These are phyloP conservation scores for Buathra laborator DNA, from an alignment of 2,888 invertebrate species.

Conservation along the genomic window DNA sequence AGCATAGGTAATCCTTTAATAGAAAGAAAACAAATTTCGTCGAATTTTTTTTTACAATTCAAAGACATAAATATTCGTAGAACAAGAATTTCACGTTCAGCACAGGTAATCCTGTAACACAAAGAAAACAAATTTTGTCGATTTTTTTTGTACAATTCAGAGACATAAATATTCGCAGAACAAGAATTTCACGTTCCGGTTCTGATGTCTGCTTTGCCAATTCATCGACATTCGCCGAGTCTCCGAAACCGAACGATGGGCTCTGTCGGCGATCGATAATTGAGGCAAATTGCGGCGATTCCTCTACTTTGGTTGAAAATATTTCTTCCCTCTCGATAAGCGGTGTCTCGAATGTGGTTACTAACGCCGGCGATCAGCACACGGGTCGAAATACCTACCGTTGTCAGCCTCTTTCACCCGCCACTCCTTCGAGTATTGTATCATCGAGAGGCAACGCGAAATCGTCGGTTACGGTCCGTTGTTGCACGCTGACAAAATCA, in stretches of 20 bases:
- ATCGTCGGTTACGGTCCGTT: slow-evolving; percentile 61
- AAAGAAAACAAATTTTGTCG: not conserved
- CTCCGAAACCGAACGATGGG: slow-evolving; percentile 80
- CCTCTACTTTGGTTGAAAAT: slow-evolving; percentile 70
- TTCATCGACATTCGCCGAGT: slow-evolving; percentile 88
- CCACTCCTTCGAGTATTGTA: slow-evolving; percentile 62
- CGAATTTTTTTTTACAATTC: not conserved
- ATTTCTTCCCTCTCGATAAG: slow-evolving; percentile 74
- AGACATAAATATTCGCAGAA: slow-evolving; percentile 24
- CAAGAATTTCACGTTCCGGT: slow-evolving; percentile 63
- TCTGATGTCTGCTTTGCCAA: slow-evolving; percentile 86
- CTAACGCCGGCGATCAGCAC: slow-evolving; percentile 63
- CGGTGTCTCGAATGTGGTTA: slow-evolving; percentile 41
- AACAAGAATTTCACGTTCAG: too few relatives aligned
- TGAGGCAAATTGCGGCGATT: slow-evolving; percentile 77
- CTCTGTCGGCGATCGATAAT: slow-evolving; percentile 60
- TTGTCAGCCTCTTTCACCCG: slow-evolving; percentile 73
- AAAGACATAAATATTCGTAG: too few relatives aligned
- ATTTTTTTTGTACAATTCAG: not conserved
- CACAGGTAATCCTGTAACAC: slow-evolving; percentile 49
- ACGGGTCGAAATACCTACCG: slow-evolving; percentile 74
- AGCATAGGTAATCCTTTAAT: slow-evolving; percentile 47
- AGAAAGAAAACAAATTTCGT: not conserved
- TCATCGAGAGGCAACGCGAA: slow-evolving; percentile 67
- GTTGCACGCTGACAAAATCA: slow-evolving; percentile 54